phyloP scores from a whole-genome alignment of 2,888 invertebrate genomes.

The Penaeus monodon region DNA sequence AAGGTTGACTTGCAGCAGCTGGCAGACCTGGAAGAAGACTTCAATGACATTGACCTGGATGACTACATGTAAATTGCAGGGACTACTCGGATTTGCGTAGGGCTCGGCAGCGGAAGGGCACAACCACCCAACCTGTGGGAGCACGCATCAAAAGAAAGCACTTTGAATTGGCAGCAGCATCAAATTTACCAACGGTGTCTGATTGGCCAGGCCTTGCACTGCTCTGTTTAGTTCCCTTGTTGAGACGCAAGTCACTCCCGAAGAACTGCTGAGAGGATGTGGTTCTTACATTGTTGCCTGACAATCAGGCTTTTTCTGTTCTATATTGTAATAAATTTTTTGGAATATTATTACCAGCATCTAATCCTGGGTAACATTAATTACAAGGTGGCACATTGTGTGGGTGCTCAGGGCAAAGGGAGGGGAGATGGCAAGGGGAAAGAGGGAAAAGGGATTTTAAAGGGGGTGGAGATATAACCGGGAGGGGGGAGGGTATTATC shows the following conservation, averaged over 20 bases:
- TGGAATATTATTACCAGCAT: constrained; percentile 55
- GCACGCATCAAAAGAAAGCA: too few species aligned
- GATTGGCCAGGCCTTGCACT: constrained; percentile 36
- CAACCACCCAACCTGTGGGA: constrained; percentile 6
- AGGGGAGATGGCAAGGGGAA: constrained; percentile 36
- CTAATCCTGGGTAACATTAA: constrained; percentile 56
- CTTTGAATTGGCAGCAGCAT: too few species aligned
- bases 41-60: constrained; percentile 65
- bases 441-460: constrained; percentile 25
- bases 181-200: too few species aligned
- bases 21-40: constrained; percentile 64
- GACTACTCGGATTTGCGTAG: constrained; percentile 9
- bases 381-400: constrained; percentile 59
- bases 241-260: constrained; percentile 38
- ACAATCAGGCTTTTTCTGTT: constrained; percentile 64
- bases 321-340: constrained; percentile 55
- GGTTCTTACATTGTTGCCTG: constrained; percentile 60
- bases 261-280: constrained; percentile 40
- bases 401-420: constrained; percentile 44
- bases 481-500: constrained; percentile 2
- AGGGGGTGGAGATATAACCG: background rate
- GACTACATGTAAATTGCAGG: constrained; percentile 64
- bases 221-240: constrained; percentile 46
- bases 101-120: constrained; percentile 34
- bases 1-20: constrained; percentile 64